Evolutionary conservation across 2,888 invertebrate genomes (phyloP), one percentile per base, ranked within the genome.

Genomic region (Cheilosia vernalis): DNA sequence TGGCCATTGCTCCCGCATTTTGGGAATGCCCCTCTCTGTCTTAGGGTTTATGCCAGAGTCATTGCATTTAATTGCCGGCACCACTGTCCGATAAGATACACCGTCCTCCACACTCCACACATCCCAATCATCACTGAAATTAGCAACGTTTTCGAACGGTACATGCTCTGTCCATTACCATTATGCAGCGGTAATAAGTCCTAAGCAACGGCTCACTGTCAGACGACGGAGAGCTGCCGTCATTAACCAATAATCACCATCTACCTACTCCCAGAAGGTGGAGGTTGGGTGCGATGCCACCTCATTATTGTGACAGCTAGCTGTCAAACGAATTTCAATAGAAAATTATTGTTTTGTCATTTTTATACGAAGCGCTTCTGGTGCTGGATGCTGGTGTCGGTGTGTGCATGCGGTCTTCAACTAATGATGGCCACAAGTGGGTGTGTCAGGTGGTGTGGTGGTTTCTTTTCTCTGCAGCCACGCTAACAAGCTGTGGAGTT

Each of bases 251-350:
- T 21, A 44, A n/a, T 13, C 7, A 9, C 4, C 5, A 24, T 13
- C 3, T 24, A 3, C 24, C 3, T 15, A 6, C 6, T 4, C 5
- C 27, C 27, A 19, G 6, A 19, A 44, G 56, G 37, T 15, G 27
- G 24, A 19, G 58, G 47, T 30, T 49, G 19, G 60, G 6, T 51
- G 2, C 15, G 24, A 33, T 60, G 55, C 79, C 83, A 79, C 70
- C 79, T 84, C 78, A 74, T 84, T 84, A 84, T 84, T 84, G 64
- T 84, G 84, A 84, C 84, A 84, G 79, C 74, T 64, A 79, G 79
- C 84, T 84, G 84, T 84, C 84, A 84, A 79, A 84, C 70, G 79
- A 70, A 66, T 70, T 79, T 84, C 84, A 84, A 76, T 76, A 44
- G 79, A 53, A 79, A 84, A 84, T 84, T 79, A 79, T 79, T 79